Evolutionary conservation across 2,888 invertebrate genomes (phyloP).

Genomic region (Protula sp.): DNA sequence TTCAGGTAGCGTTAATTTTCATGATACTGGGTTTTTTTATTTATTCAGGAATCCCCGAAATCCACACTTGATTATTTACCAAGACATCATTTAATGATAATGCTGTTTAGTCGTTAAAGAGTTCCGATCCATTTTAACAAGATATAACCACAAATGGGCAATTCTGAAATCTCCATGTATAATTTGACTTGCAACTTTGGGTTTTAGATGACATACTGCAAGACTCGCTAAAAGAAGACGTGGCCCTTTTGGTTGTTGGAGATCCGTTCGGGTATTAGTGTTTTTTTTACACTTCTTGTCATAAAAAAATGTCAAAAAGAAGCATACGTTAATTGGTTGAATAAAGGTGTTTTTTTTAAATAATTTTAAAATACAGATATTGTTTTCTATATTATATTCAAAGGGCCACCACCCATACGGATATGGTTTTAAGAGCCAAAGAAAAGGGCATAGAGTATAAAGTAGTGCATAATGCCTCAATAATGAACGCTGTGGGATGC

Average conservation of each 20-base stretch:
- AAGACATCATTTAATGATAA: too few species aligned
- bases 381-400: neutral
- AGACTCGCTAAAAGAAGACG: conserved; percentile 68
- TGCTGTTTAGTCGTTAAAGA: too few species aligned
- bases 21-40: too few species aligned
- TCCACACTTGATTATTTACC: too few species aligned
- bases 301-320: neutral
- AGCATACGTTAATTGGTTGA: neutral
- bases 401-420: conserved; percentile 94
- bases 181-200: neutral
- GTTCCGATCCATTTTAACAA: too few species aligned
- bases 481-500: conserved; percentile 76
- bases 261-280: conserved; percentile 75
- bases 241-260: conserved; percentile 89
- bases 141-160: too few species aligned
- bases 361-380: neutral
- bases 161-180: too few species aligned
- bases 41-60: too few species aligned
- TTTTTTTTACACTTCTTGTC: conserved; percentile 3
- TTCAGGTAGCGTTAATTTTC: too few species aligned
- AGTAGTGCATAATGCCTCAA: conserved; percentile 29
- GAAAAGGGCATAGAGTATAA: conserved; percentile 67
- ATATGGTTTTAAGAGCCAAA: conserved; percentile 83
- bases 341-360: neutral
- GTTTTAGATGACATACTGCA: conserved; percentile 69